A percentile compares a stretch with the other conserved stretches of the same genome.
Evolutionary conservation across 2,888 invertebrate genomes (phyloP).

Genomic region (Cepaea hortensis): DNA sequence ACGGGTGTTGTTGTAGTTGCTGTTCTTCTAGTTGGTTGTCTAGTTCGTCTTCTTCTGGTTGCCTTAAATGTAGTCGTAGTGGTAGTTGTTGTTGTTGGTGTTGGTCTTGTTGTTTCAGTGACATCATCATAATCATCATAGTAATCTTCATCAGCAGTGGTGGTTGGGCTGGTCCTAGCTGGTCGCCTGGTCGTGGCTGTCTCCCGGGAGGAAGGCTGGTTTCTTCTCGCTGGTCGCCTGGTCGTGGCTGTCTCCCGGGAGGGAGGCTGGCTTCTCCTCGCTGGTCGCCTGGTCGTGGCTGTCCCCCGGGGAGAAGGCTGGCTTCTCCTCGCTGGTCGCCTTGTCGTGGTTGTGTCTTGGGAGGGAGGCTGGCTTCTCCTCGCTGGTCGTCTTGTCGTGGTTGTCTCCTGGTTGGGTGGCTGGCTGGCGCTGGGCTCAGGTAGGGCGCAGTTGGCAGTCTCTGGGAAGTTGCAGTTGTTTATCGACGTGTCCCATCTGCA

Average conservation of each 20-base stretch:
- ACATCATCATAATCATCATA: too few species aligned
- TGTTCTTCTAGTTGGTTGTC: neutral
- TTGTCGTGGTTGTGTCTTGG: too few species aligned
- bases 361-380: neutral
- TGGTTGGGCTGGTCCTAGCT: neutral
- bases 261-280: too few species aligned
- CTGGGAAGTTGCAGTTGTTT: constrained; percentile 11
- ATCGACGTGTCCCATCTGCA: constrained; percentile 7
- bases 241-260: too few species aligned
- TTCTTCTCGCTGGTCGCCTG: too few species aligned
- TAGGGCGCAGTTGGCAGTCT: neutral
- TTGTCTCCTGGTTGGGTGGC: neutral
- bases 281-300: too few species aligned
- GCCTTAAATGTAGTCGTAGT: neutral
- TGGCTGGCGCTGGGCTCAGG: neutral
- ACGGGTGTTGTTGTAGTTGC: neutral
- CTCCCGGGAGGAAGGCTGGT: too few species aligned
- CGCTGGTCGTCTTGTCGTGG: neutral
- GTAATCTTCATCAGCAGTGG: neutral
- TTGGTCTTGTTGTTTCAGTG: neutral
- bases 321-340: too few species aligned
- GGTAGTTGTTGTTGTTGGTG: neutral
- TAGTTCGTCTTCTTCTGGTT: neutral
- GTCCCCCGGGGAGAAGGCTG: too few species aligned
- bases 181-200: neutral